Evolutionary conservation across 2,797 vertebrate genomes (phyloP), one percentile per base, ranked within the genome.

Genomic region (Urophycis tenuis): DNA sequence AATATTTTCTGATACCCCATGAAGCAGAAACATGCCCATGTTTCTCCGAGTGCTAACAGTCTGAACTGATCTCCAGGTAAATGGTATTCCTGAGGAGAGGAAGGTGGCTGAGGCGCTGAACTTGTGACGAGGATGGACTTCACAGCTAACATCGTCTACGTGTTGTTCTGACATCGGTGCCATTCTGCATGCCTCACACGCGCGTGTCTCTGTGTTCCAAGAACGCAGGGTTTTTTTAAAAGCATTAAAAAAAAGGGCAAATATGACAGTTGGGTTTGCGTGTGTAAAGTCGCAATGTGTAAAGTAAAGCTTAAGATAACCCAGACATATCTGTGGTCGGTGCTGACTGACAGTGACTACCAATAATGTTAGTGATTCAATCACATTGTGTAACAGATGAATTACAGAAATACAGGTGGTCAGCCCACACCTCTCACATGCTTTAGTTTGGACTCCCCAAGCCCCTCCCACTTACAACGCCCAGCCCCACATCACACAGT

Each of bases 41-140:
- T 5, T n/a, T 49, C 29, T n/a, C n/a, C n/a, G n/a, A n/a, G n/a
- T 35, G 4, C 6, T 7, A 5, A 25, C 70, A 39, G 19, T 31
- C 35, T 74, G 10, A 11, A 11, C 15, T 81, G 75, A 76, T 0
- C 89, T 92, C 70, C 84, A 99, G 97, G 96, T 98, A 96, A 99
- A 99, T 98, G 98, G 97, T 96, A 99, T 98, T 94, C 97, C 96
- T 99, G 98, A 99, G 89, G 97, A 99, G 88, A 93, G 96, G 82
- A 99, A 99, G 82, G 94, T 98, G 86, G 96, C 96, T 0, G 96
- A 98, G 90, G 97, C 96, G 5, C 91, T 97, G 83, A 95, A 97
- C 89, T 92, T 99, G 88, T 98, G 95, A 95, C 82, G 82, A 72
- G 60, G 60, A 25, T 29, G n/a, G 60, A 29, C n/a, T 10, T 4